A percentile compares a stretch with the other conserved stretches of the same genome.
Conservation (phyloP, 2,888 invertebrate genomes). For the Mesorhabditis sp. region DNA sequence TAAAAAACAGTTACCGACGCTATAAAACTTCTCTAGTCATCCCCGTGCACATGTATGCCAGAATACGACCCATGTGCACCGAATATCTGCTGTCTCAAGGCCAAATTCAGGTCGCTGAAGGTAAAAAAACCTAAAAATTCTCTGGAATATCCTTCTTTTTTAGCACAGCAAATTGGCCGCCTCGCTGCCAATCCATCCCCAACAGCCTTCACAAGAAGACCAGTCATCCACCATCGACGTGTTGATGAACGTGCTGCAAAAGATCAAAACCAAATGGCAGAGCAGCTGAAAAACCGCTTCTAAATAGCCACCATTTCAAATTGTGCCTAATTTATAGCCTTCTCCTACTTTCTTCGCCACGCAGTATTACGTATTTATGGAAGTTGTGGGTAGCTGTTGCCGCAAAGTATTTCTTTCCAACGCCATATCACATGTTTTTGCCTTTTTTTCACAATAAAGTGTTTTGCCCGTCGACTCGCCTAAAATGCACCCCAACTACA, state of each 20-base stretch:
- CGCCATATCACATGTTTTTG: too few species aligned
- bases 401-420: background rate
- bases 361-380: background rate
- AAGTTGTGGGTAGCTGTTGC: background rate
- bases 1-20: background rate
- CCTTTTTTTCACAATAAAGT: too few species aligned
- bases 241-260: constrained; percentile 42
- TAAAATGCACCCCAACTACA: background rate
- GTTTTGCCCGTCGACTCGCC: background rate
- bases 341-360: background rate
- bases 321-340: background rate
- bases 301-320: background rate
- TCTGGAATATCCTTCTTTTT: background rate
- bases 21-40: constrained; percentile 13
- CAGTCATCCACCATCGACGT: constrained; percentile 40
- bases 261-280: constrained; percentile 34
- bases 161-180: background rate
- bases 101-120: constrained; percentile 37
- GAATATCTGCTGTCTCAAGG: constrained; percentile 42
- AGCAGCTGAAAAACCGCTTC: background rate
- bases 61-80: constrained; percentile 46
- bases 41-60: constrained; percentile 37
- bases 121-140: constrained; percentile 13
- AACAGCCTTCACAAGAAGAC: background rate
- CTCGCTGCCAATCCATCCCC: background rate